Evolutionary conservation across 2,888 invertebrate genomes (phyloP), one percentile per base, ranked within the genome.

Genomic region (Ectemnius lituratus): DNA sequence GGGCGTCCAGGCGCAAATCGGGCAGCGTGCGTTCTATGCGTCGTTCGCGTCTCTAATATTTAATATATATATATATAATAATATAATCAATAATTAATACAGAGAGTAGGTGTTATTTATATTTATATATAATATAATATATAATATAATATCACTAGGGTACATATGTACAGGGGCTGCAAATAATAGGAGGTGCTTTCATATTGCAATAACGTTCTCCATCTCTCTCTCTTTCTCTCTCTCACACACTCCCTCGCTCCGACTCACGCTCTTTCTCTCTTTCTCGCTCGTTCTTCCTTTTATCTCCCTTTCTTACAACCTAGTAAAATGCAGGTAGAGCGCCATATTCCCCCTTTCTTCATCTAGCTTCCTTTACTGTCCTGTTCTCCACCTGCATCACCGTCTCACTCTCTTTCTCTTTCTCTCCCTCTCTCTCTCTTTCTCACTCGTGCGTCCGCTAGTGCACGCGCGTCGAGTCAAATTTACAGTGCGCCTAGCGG

Each of bases 51-150:
- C 84, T 86, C 83, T 88, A 87, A 86, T 89, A 84, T 86, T 89
- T 84, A 86, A 88, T 90, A 86, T 86, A 89, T 86, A 88, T 87
- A 87, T 89, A 87, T 89, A 88, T 86, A 89, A 87, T 89, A 87
- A 87, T 89, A 87, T 89, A 88, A 87, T 89, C 82, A 88, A 89
- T 90, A 90, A 90, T 90, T 89, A 89, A 87, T 88, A 88, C 87
- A 87, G 87, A 89, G 86, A 86, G 87, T 87, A 88, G 81, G 83
- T 78, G 68, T 75, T 87, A 85, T 88, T 85, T 87, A 86, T 88
- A 87, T 86, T 85, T 87, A 86, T 88, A 87, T 86, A 80, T 84
- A 87, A 85, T 86, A 87, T 87, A 86, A 86, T 88, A 86, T 89
- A 87, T 87, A 86, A 86, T 88, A 86, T 89, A 87, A 86, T 90